A percentile compares a stretch with the other conserved stretches of the same genome.
These are phyloP conservation scores for Coptodon rendalli DNA, from an alignment of 2,113 vertebrate genomes.

Conservation along the genomic window DNA sequence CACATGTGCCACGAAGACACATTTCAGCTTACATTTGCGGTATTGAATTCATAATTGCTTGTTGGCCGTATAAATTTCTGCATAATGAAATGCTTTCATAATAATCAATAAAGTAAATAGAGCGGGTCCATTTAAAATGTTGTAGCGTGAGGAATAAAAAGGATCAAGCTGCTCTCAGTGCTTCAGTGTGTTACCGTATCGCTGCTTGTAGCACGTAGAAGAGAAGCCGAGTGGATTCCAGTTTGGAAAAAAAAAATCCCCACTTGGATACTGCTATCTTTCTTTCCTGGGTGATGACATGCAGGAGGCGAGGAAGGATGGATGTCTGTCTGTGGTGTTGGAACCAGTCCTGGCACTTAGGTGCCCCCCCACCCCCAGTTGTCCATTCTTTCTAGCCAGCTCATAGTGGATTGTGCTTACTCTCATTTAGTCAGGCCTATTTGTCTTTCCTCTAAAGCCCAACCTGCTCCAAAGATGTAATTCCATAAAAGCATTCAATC, in stretches of 20 bases:
- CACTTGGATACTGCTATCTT: conserved; percentile 25
- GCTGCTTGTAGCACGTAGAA: not conserved
- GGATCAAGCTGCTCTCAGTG: conserved; percentile 41
- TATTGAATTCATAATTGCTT: conserved; percentile 72
- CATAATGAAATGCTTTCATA: conserved; percentile 68
- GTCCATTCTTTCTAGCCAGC: conserved; percentile 49
- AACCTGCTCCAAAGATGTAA: conserved; percentile 73
- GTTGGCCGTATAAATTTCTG: conserved; percentile 62
- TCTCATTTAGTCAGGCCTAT: conserved; percentile 70
- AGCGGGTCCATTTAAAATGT: conserved; percentile 62
- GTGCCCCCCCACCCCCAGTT: conserved; percentile 6
- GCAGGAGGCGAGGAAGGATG: conserved; percentile 32
- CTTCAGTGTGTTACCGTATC: conserved; percentile 13
- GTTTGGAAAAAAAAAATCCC: conserved; percentile 35
- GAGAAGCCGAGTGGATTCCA: conserved; percentile 39
- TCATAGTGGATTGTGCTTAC: conserved; percentile 63
- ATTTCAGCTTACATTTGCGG: conserved; percentile 64
- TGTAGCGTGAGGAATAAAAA: conserved; percentile 48
- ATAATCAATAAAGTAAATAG: conserved; percentile 71
- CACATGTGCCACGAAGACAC: conserved; percentile 44
- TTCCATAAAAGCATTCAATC: conserved; percentile 81
- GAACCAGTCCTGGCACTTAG: conserved; percentile 43
- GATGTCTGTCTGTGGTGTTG: conserved; percentile 42
- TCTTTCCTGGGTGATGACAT: conserved; percentile 34
- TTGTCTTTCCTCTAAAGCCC: conserved; percentile 68